Evolutionary conservation across 2,113 vertebrate species (phyloP).

Genomic region (Ceyx cyanopectus): DNA sequence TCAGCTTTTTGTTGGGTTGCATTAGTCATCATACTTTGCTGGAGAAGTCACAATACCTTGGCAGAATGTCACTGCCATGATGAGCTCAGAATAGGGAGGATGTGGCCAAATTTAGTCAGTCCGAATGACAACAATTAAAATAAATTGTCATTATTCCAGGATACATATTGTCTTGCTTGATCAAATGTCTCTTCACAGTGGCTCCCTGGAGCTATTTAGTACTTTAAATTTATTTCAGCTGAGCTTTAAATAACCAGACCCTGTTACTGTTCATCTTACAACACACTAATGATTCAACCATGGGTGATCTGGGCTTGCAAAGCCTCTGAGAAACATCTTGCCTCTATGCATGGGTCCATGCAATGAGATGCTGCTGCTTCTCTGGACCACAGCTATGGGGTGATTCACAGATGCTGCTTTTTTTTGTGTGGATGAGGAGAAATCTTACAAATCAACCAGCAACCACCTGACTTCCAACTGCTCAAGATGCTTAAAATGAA

Average conservation of each 20-base stretch:
- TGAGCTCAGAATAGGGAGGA: neutral
- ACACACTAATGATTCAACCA: neutral
- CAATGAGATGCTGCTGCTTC: neutral
- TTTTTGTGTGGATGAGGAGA: neutral
- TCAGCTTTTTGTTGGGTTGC: neutral
- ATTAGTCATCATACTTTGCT: neutral
- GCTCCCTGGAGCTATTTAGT: neutral
- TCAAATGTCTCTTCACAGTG: neutral
- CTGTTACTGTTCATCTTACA: neutral
- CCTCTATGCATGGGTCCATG: rapidly evolving
- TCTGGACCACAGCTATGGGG: neutral
- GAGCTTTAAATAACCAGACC: neutral
- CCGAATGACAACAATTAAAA: neutral
- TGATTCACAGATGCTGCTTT: neutral
- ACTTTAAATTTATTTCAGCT: neutral
- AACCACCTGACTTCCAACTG: neutral
- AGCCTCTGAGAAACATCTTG: neutral
- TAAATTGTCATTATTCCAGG: neutral
- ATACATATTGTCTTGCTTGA: neutral
- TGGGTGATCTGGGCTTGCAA: neutral
- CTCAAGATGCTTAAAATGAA: neutral
- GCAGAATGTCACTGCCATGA: neutral
- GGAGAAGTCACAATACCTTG: neutral
- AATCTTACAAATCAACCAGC: neutral
- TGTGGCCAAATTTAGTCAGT: neutral